Percentiles rank a stretch among this genome's conserved stretches.
Evolutionary conservation across 2,888 invertebrate genomes (phyloP).

Genomic region (Holacanthella duospinosa): DNA sequence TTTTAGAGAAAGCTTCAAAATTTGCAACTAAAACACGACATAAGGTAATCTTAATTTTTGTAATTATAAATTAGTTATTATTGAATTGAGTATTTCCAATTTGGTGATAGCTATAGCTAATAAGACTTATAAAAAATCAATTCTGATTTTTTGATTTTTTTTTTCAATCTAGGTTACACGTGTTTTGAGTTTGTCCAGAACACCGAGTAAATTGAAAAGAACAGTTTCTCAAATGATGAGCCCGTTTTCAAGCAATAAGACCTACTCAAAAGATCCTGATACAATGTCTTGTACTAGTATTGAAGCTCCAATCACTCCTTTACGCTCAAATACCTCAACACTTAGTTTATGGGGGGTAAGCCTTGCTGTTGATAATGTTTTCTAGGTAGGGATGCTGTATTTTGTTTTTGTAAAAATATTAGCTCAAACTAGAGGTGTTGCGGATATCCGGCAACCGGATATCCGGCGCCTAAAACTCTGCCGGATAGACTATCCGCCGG

Average conservation of each 20-base stretch:
- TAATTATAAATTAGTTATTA: background rate
- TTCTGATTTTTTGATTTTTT: background rate
- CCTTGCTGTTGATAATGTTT: background rate
- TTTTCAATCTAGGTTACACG: slow-evolving; percentile 59
- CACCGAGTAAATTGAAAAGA: slow-evolving; percentile 82
- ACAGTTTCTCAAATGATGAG: slow-evolving; percentile 92
- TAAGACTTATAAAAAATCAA: no score
- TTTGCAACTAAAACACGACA: slow-evolving; percentile 38
- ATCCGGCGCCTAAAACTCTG: no score
- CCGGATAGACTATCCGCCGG: no score
- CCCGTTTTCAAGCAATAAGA: slow-evolving; percentile 49
- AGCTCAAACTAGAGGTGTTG: no score
- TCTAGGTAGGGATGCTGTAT: background rate
- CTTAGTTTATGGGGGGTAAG: slow-evolving; percentile 34
- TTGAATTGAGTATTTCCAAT: no score
- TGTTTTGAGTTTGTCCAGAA: slow-evolving; percentile 90
- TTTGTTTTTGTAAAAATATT: background rate
- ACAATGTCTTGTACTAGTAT: background rate
- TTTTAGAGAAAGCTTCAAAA: slow-evolving; percentile 30
- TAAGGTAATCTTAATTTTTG: slow-evolving; percentile 26
- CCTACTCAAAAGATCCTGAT: slow-evolving; percentile 11
- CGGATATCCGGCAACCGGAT: no score
- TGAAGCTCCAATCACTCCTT: slow-evolving; percentile 19
- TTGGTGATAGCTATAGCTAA: no score
- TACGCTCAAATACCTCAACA: slow-evolving; percentile 25